phyloP scores from a whole-genome alignment of 2,888 invertebrate genomes.

The Mesorhabditis spiculigera region DNA sequence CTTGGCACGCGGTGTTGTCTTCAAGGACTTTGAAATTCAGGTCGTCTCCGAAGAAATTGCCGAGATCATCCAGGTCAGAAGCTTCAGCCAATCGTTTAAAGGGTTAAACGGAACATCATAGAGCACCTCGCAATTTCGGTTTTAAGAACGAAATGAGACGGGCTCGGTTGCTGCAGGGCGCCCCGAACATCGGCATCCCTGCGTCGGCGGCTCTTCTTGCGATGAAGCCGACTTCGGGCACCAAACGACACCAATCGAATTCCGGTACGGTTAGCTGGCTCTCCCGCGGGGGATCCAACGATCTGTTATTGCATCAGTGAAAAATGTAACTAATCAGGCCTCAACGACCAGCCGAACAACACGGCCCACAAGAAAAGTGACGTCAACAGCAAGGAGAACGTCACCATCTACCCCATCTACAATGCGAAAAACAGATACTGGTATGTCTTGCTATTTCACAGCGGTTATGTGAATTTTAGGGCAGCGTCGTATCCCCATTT shows the following conservation, averaged over 20 bases:
- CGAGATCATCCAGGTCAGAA: slow-evolving; percentile 45
- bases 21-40: slow-evolving; percentile 55
- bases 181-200: slow-evolving; percentile 38
- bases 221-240: slow-evolving; percentile 55
- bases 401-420: slow-evolving; percentile 49
- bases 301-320: background rate
- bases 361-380: slow-evolving; percentile 56
- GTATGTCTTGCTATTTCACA: background rate
- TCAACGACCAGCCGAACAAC: slow-evolving; percentile 33
- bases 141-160: slow-evolving; percentile 47
- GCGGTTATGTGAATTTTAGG: slow-evolving; percentile 31
- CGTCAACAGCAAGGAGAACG: slow-evolving; percentile 51
- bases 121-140: background rate
- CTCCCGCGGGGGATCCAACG: background rate
- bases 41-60: slow-evolving; percentile 55
- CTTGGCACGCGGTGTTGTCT: slow-evolving; percentile 51
- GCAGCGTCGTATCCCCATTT: slow-evolving; percentile 56
- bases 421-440: slow-evolving; percentile 39
- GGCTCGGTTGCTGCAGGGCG: slow-evolving; percentile 49
- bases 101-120: background rate
- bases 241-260: slow-evolving; percentile 45
- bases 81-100: background rate
- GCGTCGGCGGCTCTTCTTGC: slow-evolving; percentile 51
- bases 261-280: slow-evolving; percentile 20
- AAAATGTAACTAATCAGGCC: background rate